Evolutionary conservation across 1,140 invertebrate species (phyloP).

Genomic region (Bombus affinis): DNA sequence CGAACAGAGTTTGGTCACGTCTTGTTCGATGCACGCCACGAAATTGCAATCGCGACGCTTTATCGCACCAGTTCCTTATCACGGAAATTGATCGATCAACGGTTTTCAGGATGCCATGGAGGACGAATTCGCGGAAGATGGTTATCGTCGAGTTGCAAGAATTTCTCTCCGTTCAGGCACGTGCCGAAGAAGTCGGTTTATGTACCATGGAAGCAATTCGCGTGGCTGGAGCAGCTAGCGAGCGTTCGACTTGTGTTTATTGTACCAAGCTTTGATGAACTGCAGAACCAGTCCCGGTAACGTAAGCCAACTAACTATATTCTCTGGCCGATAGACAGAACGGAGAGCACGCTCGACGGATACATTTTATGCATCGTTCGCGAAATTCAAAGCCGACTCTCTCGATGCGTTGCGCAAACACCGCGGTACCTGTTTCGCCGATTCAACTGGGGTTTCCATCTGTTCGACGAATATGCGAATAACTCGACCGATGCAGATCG

Average conservation of each 20-base stretch:
- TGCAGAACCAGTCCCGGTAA: conserved; percentile 29
- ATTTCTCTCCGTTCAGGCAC: not conserved
- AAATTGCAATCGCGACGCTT: too few relatives aligned
- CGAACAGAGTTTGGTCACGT: too few relatives aligned
- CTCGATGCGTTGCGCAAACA: not conserved
- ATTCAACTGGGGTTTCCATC: too few relatives aligned
- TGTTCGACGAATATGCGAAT: too few relatives aligned
- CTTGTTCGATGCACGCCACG: too few relatives aligned
- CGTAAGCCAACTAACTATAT: not conserved
- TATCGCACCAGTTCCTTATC: not conserved
- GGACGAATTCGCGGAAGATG: not conserved
- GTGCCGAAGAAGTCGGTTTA: not conserved
- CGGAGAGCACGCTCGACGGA: not conserved
- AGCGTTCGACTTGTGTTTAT: conserved; percentile 57
- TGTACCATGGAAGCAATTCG: too few relatives aligned
- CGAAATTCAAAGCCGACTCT: conserved; percentile 2
- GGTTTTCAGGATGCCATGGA: too few relatives aligned
- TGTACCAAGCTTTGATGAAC: conserved; percentile 61
- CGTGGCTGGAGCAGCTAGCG: conserved; percentile 8
- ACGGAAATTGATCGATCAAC: not conserved
- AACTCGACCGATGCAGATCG: too few relatives aligned
- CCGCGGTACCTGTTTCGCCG: too few relatives aligned
- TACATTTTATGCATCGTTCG: conserved; percentile 22
- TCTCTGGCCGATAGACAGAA: not conserved
- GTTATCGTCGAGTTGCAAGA: not conserved